Base-by-base conservation (phyloP, 2,113 vertebrate species). In the Dissostichus mawsoni region DNA sequence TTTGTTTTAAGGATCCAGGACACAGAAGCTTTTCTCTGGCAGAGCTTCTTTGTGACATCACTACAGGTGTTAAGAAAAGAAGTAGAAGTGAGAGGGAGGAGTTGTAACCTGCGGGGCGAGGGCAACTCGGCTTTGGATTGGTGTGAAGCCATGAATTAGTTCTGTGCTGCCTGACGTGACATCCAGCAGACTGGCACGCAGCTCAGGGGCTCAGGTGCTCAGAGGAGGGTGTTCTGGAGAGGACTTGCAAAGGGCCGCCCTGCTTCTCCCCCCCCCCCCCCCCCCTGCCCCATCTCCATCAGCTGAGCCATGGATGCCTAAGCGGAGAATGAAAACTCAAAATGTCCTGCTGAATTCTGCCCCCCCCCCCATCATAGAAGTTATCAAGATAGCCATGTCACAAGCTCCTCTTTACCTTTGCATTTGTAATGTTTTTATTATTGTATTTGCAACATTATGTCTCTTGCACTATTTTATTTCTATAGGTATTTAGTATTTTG, bases 121-220 rank as follows among this genome's bases (percentile, higher is more conserved):
- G 65, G 59, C 66, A 78, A 78, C 84, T 64, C 5, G 29, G 83
- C 78, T 83, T 89, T 55, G 72, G 85, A 94, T 85, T 87, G 86
- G 91, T 92, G 89, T 89, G 81, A 90, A 90, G 80, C 66, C 75
- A 80, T 73, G 73, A 76, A 88, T 90, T 83, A 65, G 80, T 77
- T 90, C 58, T 61, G 76, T 69, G 71, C 78, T 55, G 59, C 67
- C 55, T 87, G 80, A 78, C 58, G 80, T 11, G 3, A 66, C 64
- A 64, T 78, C 75, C 62, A 73, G 66, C 59, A 59, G 70, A 85
- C 59, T 2, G 64, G 53, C 56, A 9, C 7, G 36, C 52, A 59
- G 18, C 8, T 9, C 75, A n/a, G 85, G 80, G 87, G 87, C 85
- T 90, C 90, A 88, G 89, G 86, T 90, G 88, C 65, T 74, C 45